Evolutionary conservation across 1,140 invertebrate genomes (phyloP).

Genomic region (Drosophila prosaltans): DNA sequence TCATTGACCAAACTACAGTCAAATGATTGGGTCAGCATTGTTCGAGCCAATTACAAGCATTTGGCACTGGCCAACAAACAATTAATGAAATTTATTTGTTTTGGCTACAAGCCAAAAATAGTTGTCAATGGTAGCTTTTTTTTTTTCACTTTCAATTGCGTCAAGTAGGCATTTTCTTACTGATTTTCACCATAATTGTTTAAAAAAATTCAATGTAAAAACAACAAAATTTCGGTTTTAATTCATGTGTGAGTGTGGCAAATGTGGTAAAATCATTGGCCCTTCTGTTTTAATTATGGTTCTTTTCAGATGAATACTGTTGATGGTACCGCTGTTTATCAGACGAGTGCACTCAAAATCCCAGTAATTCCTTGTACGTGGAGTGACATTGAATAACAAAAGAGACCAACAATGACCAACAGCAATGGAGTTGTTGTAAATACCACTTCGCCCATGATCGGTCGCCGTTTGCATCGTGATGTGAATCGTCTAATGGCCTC

Average conservation of each 20-base stretch:
- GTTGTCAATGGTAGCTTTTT: constrained; percentile 47
- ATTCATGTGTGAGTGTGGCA: constrained; percentile 62
- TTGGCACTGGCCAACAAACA: constrained; percentile 71
- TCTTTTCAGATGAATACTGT: constrained; percentile 51
- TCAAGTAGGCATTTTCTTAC: constrained; percentile 38
- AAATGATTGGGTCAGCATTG: background rate
- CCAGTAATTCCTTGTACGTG: constrained; percentile 61
- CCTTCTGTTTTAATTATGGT: background rate
- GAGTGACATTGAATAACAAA: constrained; percentile 45
- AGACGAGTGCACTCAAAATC: constrained; percentile 69
- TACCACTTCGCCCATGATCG: constrained; percentile 99
- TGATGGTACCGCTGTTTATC: constrained; percentile 71
- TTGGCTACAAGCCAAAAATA: constrained; percentile 62
- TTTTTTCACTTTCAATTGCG: background rate
- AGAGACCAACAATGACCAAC: constrained; percentile 58
- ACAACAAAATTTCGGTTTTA: constrained; percentile 66
- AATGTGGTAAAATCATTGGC: background rate
- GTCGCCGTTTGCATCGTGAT: constrained; percentile 99
- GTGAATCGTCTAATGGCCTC: constrained; percentile 99
- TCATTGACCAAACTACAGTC: background rate
- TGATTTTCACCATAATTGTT: constrained; percentile 20
- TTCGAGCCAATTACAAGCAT: constrained; percentile 50
- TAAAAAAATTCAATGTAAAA: constrained; percentile 49
- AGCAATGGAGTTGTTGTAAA: constrained; percentile 76
- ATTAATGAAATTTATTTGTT: constrained; percentile 58